A percentile compares a stretch with the other conserved stretches of the same genome.
These are phyloP conservation scores for Nicator chloris DNA, from an alignment of 2,113 vertebrate species.

Conservation along the genomic window DNA sequence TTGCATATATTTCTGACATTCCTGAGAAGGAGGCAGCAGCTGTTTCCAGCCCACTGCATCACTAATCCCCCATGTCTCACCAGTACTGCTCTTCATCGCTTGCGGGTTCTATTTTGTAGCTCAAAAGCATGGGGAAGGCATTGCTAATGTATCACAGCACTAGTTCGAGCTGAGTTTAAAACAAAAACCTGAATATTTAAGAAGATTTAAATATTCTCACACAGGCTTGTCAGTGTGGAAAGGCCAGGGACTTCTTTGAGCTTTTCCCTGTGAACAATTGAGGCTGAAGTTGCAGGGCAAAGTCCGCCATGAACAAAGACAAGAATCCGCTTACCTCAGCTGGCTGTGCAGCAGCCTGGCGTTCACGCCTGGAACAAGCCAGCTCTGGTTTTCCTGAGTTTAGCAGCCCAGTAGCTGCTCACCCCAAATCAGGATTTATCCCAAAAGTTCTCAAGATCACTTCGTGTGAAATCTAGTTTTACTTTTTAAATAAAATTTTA, in stretches of 20 bases:
- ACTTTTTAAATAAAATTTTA: neutral
- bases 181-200: neutral
- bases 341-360: neutral
- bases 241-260: neutral
- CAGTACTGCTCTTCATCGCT: neutral
- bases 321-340: slow-evolving; percentile 41
- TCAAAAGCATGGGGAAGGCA: neutral
- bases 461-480: neutral
- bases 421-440: neutral
- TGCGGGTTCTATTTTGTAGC: neutral
- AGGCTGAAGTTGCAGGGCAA: neutral
- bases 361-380: neutral
- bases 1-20: neutral
- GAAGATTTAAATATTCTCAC: neutral
- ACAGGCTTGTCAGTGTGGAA: neutral
- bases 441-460: neutral
- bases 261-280: neutral
- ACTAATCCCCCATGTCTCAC: neutral
- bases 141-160: neutral
- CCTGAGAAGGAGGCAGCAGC: slow-evolving; percentile 14
- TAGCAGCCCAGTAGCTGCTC: neutral
- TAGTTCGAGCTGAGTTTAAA: neutral
- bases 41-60: slow-evolving; percentile 12
- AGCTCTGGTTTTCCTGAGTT: neutral
- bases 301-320: neutral